These are phyloP conservation scores for Drosophila fulvimacula DNA, from an alignment of 2,888 invertebrate genomes.

Conservation along the genomic window DNA sequence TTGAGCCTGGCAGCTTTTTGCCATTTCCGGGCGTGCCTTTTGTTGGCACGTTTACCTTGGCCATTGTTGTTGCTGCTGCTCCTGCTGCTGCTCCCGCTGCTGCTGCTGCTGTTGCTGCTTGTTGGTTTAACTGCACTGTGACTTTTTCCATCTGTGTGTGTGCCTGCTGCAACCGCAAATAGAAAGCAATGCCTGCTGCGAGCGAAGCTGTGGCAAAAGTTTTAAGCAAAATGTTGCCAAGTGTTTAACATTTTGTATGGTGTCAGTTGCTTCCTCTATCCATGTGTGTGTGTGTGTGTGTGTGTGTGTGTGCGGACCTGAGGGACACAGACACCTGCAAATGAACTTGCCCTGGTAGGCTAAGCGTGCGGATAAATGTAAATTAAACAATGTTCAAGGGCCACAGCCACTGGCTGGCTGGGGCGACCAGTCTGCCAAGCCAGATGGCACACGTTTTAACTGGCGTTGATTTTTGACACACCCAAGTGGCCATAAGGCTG, in stretches of 20 bases:
- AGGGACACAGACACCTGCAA: conserved; percentile 53
- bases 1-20: conserved; percentile 75
- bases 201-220: conserved; percentile 57
- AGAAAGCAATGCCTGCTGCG: conserved; percentile 55
- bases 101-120: conserved; percentile 26
- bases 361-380: conserved; percentile 82
- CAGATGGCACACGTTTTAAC: conserved; percentile 54
- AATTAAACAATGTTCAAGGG: conserved; percentile 82
- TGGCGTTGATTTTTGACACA: conserved; percentile 67
- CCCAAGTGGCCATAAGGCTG: conserved; percentile 37
- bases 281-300: conserved; percentile 10
- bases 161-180: conserved; percentile 73
- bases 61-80: conserved; percentile 28
- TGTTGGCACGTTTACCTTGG: conserved; percentile 76
- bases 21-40: conserved; percentile 77
- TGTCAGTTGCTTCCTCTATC: conserved; percentile 81
- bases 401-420: conserved; percentile 13
- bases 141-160: conserved; percentile 66
- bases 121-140: conserved; percentile 74
- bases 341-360: conserved; percentile 68
- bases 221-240: conserved; percentile 79
- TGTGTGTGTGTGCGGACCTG: conserved; percentile 49
- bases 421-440: conserved; percentile 21
- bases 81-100: conserved; percentile 25
- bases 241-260: conserved; percentile 84